Conservation (phyloP, 2,113 vertebrate species). For the Passer domesticus region DNA sequence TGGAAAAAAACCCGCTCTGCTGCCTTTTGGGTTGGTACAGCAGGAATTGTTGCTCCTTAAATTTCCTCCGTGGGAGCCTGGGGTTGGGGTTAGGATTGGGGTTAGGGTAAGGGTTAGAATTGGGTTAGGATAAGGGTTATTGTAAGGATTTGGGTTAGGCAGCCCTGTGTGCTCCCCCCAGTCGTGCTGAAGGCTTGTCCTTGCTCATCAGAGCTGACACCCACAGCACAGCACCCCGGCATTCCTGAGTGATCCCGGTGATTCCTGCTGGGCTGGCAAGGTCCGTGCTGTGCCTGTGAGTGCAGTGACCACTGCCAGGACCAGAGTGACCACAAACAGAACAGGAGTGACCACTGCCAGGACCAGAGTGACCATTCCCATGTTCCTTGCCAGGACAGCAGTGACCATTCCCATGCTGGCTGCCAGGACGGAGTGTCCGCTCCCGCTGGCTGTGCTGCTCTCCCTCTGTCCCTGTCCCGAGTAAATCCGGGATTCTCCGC, state of each 20-base stretch:
- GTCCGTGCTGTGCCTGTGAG: background rate
- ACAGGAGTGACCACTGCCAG: background rate
- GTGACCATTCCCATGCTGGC: too few relatives aligned
- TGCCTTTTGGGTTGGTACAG: fast-evolving
- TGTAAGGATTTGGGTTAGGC: background rate
- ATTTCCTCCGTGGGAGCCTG: background rate
- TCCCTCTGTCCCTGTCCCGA: too few relatives aligned
- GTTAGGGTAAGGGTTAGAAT: too few relatives aligned
- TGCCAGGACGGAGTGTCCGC: too few relatives aligned
- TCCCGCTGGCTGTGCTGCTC: background rate
- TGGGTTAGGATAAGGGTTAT: background rate
- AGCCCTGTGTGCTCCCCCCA: background rate
- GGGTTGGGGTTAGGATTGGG: too few relatives aligned
- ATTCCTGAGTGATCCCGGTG: fast-evolving
- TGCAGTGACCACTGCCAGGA: background rate
- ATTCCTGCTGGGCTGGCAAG: background rate
- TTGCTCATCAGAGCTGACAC: fast-evolving
- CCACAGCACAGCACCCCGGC: background rate
- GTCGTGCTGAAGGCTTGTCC: background rate
- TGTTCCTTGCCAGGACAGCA: too few relatives aligned
- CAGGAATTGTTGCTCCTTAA: fast-evolving
- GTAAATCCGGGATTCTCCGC: fast-evolving
- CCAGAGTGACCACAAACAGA: fast-evolving
- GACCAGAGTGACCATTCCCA: background rate
- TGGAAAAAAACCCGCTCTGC: fast-evolving